Evolutionary conservation across 2,888 invertebrate species (phyloP).

Genomic region (Tyria jacobaeae): DNA sequence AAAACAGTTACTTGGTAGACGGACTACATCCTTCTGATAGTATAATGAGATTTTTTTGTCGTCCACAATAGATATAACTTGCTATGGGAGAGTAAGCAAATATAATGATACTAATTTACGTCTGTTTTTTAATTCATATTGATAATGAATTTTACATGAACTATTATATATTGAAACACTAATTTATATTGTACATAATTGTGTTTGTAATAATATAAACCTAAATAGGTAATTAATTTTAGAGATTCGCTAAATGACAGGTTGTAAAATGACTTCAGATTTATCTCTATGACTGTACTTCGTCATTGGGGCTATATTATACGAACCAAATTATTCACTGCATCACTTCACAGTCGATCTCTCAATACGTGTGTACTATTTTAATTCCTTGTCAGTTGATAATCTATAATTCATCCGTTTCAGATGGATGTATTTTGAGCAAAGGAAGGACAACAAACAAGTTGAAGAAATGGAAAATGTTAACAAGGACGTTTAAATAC

Average conservation of each 20-base stretch:
- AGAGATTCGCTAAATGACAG: constrained; percentile 9
- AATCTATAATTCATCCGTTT: constrained; percentile 48
- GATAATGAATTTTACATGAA: no score
- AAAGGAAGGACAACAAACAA: constrained; percentile 63
- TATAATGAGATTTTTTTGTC: background rate
- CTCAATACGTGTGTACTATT: constrained; percentile 31
- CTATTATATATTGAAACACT: no score
- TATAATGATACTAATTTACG: background rate
- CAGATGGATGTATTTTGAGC: constrained; percentile 74
- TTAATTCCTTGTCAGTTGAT: constrained; percentile 29
- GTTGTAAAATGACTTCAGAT: constrained; percentile 20
- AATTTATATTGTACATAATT: background rate
- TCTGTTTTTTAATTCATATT: no score
- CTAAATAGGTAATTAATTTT: background rate
- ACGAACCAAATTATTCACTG: constrained; percentile 31
- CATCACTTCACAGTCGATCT: constrained; percentile 42
- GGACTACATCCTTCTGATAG: background rate
- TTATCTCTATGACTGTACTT: constrained; percentile 36
- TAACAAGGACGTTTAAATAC: constrained; percentile 56
- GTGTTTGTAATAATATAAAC: background rate
- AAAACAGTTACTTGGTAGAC: background rate
- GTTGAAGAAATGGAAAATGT: constrained; percentile 60
- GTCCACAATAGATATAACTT: background rate
- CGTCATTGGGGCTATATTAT: constrained; percentile 30
- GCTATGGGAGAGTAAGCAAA: constrained; percentile 1